Evolutionary conservation across 2,888 invertebrate genomes (phyloP).

Genomic region (Tipula helvola): DNA sequence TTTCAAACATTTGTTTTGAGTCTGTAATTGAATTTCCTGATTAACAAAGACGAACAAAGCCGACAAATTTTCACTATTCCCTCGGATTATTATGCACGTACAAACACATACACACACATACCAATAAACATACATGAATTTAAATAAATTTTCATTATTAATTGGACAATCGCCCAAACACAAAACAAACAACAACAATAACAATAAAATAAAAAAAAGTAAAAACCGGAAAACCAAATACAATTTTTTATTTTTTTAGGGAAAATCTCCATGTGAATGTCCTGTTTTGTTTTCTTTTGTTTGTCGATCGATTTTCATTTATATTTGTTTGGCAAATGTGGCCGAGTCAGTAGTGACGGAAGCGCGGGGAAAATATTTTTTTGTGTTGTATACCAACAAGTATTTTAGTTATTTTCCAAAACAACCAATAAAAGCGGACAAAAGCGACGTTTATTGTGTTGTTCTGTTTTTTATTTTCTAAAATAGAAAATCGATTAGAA

Average conservation of each 20-base stretch:
- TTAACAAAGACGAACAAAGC: background rate
- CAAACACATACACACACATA: too few relatives aligned
- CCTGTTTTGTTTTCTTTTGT: background rate
- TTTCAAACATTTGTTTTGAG: background rate
- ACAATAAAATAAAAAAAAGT: background rate
- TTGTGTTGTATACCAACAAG: background rate
- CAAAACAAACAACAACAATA: too few relatives aligned
- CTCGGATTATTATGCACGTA: too few relatives aligned
- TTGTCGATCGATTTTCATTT: background rate
- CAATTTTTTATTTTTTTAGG: background rate
- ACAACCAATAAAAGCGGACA: background rate
- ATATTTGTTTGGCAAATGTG: background rate
- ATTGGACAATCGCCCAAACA: background rate
- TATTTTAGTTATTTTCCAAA: background rate
- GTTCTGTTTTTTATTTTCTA: background rate
- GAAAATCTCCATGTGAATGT: background rate
- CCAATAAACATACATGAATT: background rate
- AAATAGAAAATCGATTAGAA: background rate
- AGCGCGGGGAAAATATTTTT: background rate
- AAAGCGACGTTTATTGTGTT: background rate
- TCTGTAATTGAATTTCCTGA: background rate
- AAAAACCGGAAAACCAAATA: background rate
- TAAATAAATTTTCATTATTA: background rate
- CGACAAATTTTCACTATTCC: background rate
- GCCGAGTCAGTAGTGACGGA: background rate